These are phyloP conservation scores for Dasyornis broadbenti DNA, from an alignment of 2,113 vertebrate species.

Conservation along the genomic window DNA sequence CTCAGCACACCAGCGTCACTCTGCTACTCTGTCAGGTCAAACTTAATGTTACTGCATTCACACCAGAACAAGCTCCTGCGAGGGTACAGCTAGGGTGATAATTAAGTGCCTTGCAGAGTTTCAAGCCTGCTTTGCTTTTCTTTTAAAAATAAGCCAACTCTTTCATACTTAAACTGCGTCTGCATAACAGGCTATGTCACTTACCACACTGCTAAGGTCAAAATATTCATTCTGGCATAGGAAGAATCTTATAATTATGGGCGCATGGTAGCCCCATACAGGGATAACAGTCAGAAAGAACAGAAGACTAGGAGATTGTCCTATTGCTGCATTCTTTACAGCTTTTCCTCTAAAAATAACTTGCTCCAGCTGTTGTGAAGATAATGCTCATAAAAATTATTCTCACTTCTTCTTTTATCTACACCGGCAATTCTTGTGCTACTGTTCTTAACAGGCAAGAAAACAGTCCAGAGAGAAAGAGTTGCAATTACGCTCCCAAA, in stretches of 20 bases:
- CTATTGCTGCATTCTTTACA: background rate
- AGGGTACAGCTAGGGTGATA: background rate
- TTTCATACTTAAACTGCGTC: background rate
- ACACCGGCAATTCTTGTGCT: background rate
- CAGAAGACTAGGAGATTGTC: background rate
- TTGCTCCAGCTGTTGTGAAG: background rate
- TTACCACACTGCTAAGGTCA: background rate
- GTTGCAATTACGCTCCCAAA: background rate
- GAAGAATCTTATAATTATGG: background rate
- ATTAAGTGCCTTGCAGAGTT: background rate
- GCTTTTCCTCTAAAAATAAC: background rate
- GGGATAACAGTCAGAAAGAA: background rate
- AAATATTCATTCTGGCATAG: background rate
- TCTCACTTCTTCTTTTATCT: background rate
- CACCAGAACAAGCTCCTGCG: accelerated
- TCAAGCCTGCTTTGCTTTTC: background rate
- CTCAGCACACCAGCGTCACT: background rate
- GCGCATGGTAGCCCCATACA: background rate
- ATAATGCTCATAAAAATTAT: background rate
- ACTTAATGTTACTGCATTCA: background rate
- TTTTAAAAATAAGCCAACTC: background rate
- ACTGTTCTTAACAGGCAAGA: background rate
- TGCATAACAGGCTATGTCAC: background rate
- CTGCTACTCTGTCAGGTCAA: background rate
- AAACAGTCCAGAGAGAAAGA: background rate